These are phyloP conservation scores for Ridgeia piscesae DNA, from an alignment of 1,140 invertebrate genomes.

Conservation along the genomic window DNA sequence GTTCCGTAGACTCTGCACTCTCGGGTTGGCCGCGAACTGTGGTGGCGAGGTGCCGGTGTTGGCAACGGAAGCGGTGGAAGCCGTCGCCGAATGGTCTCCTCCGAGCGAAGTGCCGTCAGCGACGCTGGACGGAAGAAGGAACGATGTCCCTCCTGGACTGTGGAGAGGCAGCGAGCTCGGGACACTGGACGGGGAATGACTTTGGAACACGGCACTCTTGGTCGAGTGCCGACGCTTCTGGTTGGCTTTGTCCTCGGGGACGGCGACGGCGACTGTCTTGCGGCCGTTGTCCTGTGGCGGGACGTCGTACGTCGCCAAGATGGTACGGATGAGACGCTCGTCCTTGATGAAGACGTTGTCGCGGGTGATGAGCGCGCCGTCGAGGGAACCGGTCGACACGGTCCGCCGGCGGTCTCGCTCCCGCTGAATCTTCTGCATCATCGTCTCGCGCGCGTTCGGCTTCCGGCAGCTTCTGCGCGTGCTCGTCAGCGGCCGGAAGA, in stretches of 20 bases:
- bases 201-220: background rate
- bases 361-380: slow-evolving; percentile 55
- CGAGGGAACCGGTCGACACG: slow-evolving; percentile 54
- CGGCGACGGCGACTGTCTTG: background rate
- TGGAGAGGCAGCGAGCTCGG: background rate
- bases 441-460: slow-evolving; percentile 15
- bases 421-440: slow-evolving; percentile 44
- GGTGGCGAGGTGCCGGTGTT: background rate
- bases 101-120: background rate
- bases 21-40: background rate
- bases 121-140: background rate
- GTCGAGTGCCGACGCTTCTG: background rate
- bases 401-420: slow-evolving; percentile 56
- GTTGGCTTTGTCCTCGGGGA: background rate
- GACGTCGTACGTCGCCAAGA: background rate
- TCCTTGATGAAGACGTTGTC: slow-evolving; percentile 48
- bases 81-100: background rate
- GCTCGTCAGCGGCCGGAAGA: slow-evolving; percentile 81
- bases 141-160: background rate
- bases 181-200: background rate
- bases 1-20: background rate
- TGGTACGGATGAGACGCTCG: background rate
- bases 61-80: background rate
- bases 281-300: background rate
- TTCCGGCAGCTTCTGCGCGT: background rate